phyloP scores from a whole-genome alignment of 2,888 invertebrate species.

The Platycheirus albimanus region DNA sequence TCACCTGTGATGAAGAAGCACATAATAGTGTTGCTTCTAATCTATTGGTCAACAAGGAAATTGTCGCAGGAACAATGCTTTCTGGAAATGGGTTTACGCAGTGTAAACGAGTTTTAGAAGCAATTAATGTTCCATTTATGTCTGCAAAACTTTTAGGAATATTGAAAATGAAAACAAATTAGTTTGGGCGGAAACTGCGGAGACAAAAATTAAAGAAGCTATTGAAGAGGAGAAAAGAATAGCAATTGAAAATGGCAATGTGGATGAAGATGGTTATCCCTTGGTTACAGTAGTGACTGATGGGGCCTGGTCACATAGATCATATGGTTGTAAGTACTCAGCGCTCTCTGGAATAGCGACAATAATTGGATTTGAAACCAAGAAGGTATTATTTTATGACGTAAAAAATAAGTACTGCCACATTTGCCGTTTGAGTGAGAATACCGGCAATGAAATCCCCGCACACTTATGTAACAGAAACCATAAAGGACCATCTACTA shows the following conservation, averaged over 20 bases:
- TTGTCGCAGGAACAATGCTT: background rate
- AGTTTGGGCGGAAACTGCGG: background rate
- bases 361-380: background rate
- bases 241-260: background rate
- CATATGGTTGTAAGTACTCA: background rate
- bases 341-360: background rate
- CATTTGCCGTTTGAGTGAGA: background rate
- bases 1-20: background rate
- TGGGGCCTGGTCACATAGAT: constrained; percentile 3
- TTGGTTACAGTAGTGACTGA: background rate
- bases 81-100: background rate
- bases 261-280: background rate
- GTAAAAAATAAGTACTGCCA: background rate
- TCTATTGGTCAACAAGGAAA: background rate
- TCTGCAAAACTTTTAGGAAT: background rate
- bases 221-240: background rate
- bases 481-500: constrained; percentile 5
- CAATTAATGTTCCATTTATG: background rate
- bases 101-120: background rate
- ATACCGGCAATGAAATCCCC: background rate
- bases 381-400: background rate
- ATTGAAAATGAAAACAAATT: background rate
- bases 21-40: too few relatives aligned
- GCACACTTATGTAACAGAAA: constrained; percentile 10
- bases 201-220: background rate